Percentiles rank a stretch among this genome's conserved stretches.
Conservation (phyloP, 2,888 invertebrate species). For the Rhagonycha lutea region DNA sequence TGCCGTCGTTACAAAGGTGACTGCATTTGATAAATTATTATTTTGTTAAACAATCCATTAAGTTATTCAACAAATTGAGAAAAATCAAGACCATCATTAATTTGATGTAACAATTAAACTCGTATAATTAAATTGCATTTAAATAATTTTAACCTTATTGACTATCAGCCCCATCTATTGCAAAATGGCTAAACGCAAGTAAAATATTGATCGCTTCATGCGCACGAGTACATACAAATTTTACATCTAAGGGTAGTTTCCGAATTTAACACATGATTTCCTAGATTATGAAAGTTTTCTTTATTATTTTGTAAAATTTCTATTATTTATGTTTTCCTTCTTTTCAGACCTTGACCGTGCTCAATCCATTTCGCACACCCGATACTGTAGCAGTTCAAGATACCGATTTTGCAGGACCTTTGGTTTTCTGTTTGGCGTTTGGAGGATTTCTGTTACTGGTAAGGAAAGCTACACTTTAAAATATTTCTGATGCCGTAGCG, state of each 20-base stretch:
- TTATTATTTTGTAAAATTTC: not conserved
- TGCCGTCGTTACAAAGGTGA: not conserved
- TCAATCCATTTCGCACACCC: slow-evolving; percentile 67
- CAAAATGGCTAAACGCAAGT: no score
- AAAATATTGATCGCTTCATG: not conserved
- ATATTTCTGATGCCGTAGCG: not conserved
- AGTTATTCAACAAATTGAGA: not conserved
- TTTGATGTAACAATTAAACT: no score
- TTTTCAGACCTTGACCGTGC: slow-evolving; percentile 67
- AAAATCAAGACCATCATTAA: not conserved
- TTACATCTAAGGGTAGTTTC: not conserved
- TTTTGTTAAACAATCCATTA: not conserved
- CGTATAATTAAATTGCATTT: not conserved
- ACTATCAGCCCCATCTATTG: not conserved
- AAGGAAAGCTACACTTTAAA: slow-evolving; percentile 30
- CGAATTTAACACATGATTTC: not conserved
- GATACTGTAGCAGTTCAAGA: slow-evolving; percentile 64
- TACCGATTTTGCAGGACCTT: slow-evolving; percentile 77
- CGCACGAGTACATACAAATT: not conserved
- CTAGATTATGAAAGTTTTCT: not conserved
- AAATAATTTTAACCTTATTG: not conserved
- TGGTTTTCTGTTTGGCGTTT: slow-evolving; percentile 76
- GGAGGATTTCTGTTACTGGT: slow-evolving; percentile 63
- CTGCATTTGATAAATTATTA: not conserved
- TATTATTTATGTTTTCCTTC: slow-evolving; percentile 14